phyloP scores from a whole-genome alignment of 1,140 invertebrate species.

The Calliphora vicina region DNA sequence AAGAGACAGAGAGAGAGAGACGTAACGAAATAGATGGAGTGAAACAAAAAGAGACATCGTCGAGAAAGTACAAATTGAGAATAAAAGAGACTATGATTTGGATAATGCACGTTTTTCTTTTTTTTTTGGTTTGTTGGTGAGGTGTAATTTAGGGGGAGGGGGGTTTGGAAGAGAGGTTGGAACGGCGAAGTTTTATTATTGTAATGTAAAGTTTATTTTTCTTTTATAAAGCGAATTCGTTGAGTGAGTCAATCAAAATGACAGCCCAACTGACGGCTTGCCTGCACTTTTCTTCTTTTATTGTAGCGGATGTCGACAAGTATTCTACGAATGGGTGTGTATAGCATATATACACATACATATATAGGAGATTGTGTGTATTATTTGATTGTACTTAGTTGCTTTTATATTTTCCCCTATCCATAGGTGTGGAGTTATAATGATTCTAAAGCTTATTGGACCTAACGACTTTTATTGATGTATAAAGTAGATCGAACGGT shows the following conservation, averaged over 20 bases:
- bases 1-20: background rate
- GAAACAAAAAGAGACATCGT: background rate
- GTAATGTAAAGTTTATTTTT: background rate
- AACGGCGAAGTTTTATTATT: too few relatives aligned
- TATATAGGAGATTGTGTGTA: background rate
- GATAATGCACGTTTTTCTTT: background rate
- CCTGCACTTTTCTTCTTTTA: slow-evolving; percentile 13
- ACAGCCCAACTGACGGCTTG: slow-evolving; percentile 14
- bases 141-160: background rate
- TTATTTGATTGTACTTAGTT: background rate
- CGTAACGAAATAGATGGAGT: background rate
- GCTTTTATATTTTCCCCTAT: background rate
- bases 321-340: slow-evolving; percentile 52
- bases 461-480: too few relatives aligned
- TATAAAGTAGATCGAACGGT: too few relatives aligned
- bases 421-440: too few relatives aligned
- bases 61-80: background rate
- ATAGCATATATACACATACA: background rate
- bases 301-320: slow-evolving; percentile 44
- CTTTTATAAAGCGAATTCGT: slow-evolving; percentile 23
- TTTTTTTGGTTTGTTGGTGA: background rate
- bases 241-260: slow-evolving; percentile 29
- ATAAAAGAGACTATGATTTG: too few relatives aligned
- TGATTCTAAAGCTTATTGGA: too few relatives aligned
- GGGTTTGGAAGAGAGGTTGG: too few relatives aligned